Evolutionary conservation across 2,797 vertebrate genomes (phyloP).

Genomic region (Enteromius anoplus): DNA sequence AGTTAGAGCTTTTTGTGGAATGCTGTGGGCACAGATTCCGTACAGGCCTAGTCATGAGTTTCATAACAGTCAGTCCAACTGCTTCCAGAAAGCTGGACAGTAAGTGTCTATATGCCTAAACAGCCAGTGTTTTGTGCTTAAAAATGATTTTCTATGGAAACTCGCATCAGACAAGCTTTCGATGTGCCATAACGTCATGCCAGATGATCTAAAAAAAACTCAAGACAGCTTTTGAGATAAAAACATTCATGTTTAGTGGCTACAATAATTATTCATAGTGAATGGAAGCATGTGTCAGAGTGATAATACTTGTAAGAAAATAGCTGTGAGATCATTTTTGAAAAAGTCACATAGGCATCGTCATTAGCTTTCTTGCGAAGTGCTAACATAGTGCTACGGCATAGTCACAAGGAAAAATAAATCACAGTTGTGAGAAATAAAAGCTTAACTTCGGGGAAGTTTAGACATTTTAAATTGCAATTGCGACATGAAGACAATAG

Average conservation of each 20-base stretch:
- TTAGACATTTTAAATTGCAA: background rate
- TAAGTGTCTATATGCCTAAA: background rate
- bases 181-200: background rate
- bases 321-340: background rate
- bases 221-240: background rate
- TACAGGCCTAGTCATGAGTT: background rate
- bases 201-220: background rate
- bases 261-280: background rate
- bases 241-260: background rate
- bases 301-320: background rate
- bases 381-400: background rate
- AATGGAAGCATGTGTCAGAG: background rate
- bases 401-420: background rate
- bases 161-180: background rate
- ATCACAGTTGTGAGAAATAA: background rate
- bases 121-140: background rate
- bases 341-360: background rate
- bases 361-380: background rate
- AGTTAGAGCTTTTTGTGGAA: background rate
- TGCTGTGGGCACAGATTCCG: background rate
- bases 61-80: background rate
- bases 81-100: background rate
- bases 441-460: background rate
- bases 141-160: background rate
- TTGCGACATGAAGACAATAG: background rate